A percentile compares a stretch with the other conserved stretches of the same genome.
These are phyloP conservation scores for Diaperis boleti DNA, from an alignment of 2,888 invertebrate genomes.

Conservation along the genomic window DNA sequence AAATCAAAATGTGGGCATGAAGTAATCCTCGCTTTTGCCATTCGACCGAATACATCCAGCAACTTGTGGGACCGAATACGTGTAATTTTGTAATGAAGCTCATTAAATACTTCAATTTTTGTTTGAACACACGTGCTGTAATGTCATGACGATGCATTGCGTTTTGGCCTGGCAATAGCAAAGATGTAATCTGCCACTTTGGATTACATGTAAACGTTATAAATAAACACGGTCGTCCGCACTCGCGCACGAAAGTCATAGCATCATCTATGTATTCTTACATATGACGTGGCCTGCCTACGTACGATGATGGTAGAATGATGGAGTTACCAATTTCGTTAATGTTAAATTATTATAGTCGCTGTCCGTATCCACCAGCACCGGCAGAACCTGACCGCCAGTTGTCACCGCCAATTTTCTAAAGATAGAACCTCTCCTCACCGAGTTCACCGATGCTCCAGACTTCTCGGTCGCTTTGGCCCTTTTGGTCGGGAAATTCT, in stretches of 20 bases:
- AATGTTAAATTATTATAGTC: too few relatives aligned
- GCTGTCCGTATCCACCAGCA: too few relatives aligned
- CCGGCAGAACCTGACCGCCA: too few relatives aligned
- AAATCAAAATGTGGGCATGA: conserved; percentile 54
- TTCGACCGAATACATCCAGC: conserved; percentile 42
- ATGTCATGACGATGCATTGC: conserved; percentile 28
- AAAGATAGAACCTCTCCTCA: too few relatives aligned
- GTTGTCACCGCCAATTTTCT: too few relatives aligned
- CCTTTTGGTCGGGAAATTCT: too few relatives aligned
- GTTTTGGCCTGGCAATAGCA: conserved; percentile 36
- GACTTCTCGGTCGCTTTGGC: too few relatives aligned
- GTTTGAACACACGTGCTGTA: conserved; percentile 2
- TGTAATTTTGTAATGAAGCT: neutral
- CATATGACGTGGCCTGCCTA: conserved; percentile 56
- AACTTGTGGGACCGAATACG: conserved; percentile 21
- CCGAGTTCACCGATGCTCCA: too few relatives aligned
- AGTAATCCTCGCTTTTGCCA: conserved; percentile 44
- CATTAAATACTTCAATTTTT: conserved; percentile 17
- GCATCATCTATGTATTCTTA: conserved; percentile 58
- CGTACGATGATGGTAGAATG: conserved; percentile 52
- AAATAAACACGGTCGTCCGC: conserved; percentile 56
- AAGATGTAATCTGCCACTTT: conserved; percentile 45
- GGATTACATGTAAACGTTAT: conserved; percentile 58
- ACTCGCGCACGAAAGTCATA: conserved; percentile 56
- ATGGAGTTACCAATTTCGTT: too few relatives aligned